Conservation (phyloP, 2,113 vertebrate genomes). For the Merops nubicus region DNA sequence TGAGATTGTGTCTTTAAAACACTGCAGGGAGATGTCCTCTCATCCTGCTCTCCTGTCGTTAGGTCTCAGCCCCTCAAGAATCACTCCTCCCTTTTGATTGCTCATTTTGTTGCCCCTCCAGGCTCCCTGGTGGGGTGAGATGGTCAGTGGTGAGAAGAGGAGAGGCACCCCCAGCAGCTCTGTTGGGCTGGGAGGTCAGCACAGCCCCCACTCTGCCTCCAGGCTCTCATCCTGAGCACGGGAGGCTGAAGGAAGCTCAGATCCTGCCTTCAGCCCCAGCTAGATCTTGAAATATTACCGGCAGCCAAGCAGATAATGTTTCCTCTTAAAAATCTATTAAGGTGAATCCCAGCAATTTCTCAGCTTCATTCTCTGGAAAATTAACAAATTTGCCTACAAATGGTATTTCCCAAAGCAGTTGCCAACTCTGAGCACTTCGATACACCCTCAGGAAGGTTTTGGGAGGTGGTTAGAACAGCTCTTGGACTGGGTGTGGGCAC, state of each 20-base stretch:
- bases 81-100: neutral
- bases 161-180: neutral
- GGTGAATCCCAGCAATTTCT: neutral
- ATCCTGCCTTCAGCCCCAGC: neutral
- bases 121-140: rapidly evolving
- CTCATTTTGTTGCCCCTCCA: neutral
- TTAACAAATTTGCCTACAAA: neutral
- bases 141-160: no score
- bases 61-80: neutral
- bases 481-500: rapidly evolving
- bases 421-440: neutral
- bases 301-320: neutral
- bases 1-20: neutral
- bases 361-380: neutral
- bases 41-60: neutral
- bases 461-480: neutral
- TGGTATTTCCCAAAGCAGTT: neutral
- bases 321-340: neutral
- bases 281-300: neutral
- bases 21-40: neutral
- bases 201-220: rapidly evolving
- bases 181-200: neutral
- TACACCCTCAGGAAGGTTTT: neutral
- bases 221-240: rapidly evolving
- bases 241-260: neutral